Evolutionary conservation across 1,140 invertebrate species (phyloP).

Genomic region (Psix sp.): DNA sequence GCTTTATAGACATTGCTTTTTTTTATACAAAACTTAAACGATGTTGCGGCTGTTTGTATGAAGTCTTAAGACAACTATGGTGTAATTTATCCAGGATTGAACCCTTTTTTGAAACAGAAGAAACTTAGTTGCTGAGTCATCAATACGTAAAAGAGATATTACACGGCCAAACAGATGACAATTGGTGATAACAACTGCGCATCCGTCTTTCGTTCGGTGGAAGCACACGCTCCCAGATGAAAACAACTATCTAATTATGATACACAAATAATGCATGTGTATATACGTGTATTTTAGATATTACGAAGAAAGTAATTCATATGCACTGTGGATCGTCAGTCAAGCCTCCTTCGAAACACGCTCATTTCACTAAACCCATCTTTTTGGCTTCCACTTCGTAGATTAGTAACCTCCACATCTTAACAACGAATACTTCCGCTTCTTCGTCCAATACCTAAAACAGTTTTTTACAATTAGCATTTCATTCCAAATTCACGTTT

Average conservation of each 20-base stretch:
- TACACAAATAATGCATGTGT: conserved; percentile 65
- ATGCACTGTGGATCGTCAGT: conserved; percentile 67
- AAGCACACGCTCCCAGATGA: conserved; percentile 48
- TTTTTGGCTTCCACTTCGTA: conserved; percentile 99
- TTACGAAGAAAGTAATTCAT: conserved; percentile 68
- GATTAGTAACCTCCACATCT: conserved; percentile 99
- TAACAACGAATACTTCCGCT: conserved; percentile 99
- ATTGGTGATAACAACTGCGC: too few species aligned
- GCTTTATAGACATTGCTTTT: conserved; percentile 59
- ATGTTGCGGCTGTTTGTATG: conserved; percentile 41
- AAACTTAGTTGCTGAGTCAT: background rate
- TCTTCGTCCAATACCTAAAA: conserved; percentile 97
- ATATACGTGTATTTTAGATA: conserved; percentile 65
- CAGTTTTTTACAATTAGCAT: background rate
- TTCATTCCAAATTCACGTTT: background rate
- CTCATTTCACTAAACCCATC: conserved; percentile 86
- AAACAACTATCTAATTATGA: conserved; percentile 64
- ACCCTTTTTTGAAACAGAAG: conserved; percentile 29
- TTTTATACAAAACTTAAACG: conserved; percentile 64
- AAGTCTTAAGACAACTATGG: conserved; percentile 44
- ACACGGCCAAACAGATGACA: too few species aligned
- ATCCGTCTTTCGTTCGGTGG: conserved; percentile 53
- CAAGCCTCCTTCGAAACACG: conserved; percentile 36
- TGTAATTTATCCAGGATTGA: conserved; percentile 36
- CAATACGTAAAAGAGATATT: background rate